These are phyloP conservation scores for Orthosia gothica DNA, from an alignment of 2,888 invertebrate genomes.

Conservation along the genomic window DNA sequence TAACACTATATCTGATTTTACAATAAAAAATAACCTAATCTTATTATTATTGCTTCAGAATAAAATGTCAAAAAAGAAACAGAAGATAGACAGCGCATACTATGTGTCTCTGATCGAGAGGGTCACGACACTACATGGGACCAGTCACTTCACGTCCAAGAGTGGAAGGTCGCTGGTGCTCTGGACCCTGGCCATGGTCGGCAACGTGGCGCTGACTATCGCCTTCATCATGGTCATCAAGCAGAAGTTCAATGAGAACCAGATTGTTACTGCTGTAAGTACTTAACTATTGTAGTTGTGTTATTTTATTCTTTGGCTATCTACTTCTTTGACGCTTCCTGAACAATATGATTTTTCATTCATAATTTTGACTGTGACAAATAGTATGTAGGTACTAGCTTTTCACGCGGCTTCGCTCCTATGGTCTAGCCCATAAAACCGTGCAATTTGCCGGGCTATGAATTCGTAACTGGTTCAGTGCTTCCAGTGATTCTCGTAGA, in stretches of 20 bases:
- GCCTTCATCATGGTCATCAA: conserved; percentile 78
- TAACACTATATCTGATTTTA: too few species aligned
- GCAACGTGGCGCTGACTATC: conserved; percentile 72
- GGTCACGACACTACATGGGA: conserved; percentile 81
- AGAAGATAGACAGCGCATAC: conserved; percentile 33
- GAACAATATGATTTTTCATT: neutral
- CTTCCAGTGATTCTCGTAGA: too few species aligned
- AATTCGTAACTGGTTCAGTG: too few species aligned
- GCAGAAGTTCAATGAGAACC: conserved; percentile 78
- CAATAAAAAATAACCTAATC: too few species aligned
- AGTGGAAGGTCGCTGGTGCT: conserved; percentile 66
- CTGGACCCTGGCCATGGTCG: conserved; percentile 74
- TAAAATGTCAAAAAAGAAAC: conserved; percentile 58
- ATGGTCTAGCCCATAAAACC: too few species aligned
- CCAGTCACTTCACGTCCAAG: conserved; percentile 70
- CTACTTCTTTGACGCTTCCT: neutral
- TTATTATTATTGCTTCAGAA: conserved; percentile 1
- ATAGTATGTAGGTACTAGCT: neutral
- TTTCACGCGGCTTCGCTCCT: too few species aligned
- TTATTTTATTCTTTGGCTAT: too few species aligned
- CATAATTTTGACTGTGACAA: neutral
- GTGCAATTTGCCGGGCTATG: too few species aligned
- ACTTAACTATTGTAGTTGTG: too few species aligned
- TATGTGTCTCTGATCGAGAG: conserved; percentile 62
- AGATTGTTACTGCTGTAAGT: conserved; percentile 82